Base-by-base conservation (phyloP, 2,888 invertebrate genomes). In the Dascillus cervinus region DNA sequence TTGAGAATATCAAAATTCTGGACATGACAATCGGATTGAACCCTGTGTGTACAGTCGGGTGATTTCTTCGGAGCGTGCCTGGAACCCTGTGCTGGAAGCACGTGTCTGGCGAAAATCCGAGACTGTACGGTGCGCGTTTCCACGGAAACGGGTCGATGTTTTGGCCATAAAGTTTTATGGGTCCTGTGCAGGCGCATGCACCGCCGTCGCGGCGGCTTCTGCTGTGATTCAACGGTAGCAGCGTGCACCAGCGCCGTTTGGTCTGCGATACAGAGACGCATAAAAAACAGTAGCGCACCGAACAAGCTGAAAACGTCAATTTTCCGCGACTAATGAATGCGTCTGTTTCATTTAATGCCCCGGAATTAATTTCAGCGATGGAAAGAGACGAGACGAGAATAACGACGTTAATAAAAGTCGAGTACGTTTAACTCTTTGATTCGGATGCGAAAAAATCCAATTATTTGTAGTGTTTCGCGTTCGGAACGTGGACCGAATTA, bases 91-190 rank as follows among this genome's bases (percentile, higher is more conserved):
- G 10, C 17, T 25, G 23, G 13, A 22, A 41, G 37, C 38, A 39
- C 41, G 29, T 32, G 32, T 30, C 26, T 20, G 31, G n/a, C n/a
- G n/a, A 20, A 22, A 17, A 24, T 31, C 28, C 30, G 29, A 34
- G 41, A 44, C 41, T 43, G 51, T 49, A 49, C 49, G 49, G 51
- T 56, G 55, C 55, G 61, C 61, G 63, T 65, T 55, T 47, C 60
- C 57, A 47, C 38, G 51, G 60, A 56, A 53, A 64, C 64, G 63
- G 65, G 63, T 64, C 65, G 64, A 64, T 64, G 63, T 58, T 60
- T 57, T 47, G 59, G 58, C 58, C 62, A 59, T 65, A 64, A 65
- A 65, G 62, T 65, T 65, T 65, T 65, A 65, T 63, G 61, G 60
- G 53, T 56, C 55, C 49, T 52, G 53, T 50, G 56, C 52, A 56